Evolutionary conservation across 2,888 invertebrate species (phyloP), one percentile per base, ranked within the genome.

Genomic region (Sialis lutaria): DNA sequence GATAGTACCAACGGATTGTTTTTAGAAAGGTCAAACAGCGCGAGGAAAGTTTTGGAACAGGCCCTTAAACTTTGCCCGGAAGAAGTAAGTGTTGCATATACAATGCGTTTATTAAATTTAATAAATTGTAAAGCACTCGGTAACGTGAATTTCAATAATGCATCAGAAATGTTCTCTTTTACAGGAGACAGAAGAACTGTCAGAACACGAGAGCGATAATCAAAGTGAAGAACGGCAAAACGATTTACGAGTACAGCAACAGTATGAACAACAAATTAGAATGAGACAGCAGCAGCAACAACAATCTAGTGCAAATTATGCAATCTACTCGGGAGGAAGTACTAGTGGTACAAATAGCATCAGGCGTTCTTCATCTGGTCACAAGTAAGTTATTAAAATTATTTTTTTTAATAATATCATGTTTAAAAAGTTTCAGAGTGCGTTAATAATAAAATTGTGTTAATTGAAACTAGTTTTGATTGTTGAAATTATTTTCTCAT

Each of bases 1-100:
- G 95, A 96, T 62, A 88, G 86, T 13, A 87, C 92, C 34, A 93
- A 89, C 62, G 92, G 93, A 46, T 95, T 88, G 65, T 92, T 89
- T 71, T 67, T 96, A 53, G 95, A 95, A 63, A 75, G 95, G 53
- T 93, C 93, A 53, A 89, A 87, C 61, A 93, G 92, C 53, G 95
- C 95, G 0, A 77, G 88, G 53, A 85, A 88, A 61, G 92, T 89
- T 0, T 72, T 95, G 50, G 79, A 83, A 53, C 73, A 81, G 60
- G 88, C 88, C 6, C 73, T 75, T 53, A 85, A 85, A 58, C 65
- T 88, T 35, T 78, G 81, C 58, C 81, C 82, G 1, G 80, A 82
- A 53, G 76, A 76, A 58, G 80, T 74, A 54, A 48, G 22, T 22
- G 2, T 22, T 4, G 4, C 22, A 2, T 22, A 22, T 22, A 22